Percentiles rank a stretch among this genome's conserved stretches.
Conservation (phyloP, 2,888 invertebrate genomes). For the Aporophyla nigra region DNA sequence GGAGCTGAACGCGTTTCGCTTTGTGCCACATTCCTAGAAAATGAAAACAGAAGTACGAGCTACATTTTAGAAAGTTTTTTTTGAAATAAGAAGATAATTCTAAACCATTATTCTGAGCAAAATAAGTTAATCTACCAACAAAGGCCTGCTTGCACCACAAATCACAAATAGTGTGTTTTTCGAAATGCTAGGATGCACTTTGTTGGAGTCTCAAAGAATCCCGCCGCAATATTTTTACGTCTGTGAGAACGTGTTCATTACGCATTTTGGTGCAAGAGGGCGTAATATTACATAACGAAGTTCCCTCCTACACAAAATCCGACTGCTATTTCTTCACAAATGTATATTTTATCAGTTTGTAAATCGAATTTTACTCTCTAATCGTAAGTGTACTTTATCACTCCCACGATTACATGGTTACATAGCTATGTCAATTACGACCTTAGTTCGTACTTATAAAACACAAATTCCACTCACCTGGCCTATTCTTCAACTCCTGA, state of each 20-base stretch:
- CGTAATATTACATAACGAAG: background rate
- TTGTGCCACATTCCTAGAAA: constrained; percentile 97
- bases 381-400: background rate
- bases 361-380: no score
- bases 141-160: no score
- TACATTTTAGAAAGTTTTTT: background rate
- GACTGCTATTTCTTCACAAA: no score
- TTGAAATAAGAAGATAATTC: background rate
- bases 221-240: no score
- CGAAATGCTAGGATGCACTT: no score
- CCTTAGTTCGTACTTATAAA: background rate
- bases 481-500: constrained; percentile 98
- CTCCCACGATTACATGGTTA: background rate
- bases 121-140: background rate
- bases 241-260: no score
- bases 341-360: no score
- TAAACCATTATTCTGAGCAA: background rate
- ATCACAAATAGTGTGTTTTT: no score
- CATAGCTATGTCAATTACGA: background rate
- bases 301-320: background rate
- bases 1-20: constrained; percentile 97
- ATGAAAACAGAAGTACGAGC: background rate
- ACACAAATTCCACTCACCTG: constrained; percentile 85
- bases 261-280: no score
- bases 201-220: no score